A percentile compares a stretch with the other conserved stretches of the same genome.
phyloP scores from a whole-genome alignment of 53 echinoderm and acorn worm species.

The Patiria pectinifera region DNA sequence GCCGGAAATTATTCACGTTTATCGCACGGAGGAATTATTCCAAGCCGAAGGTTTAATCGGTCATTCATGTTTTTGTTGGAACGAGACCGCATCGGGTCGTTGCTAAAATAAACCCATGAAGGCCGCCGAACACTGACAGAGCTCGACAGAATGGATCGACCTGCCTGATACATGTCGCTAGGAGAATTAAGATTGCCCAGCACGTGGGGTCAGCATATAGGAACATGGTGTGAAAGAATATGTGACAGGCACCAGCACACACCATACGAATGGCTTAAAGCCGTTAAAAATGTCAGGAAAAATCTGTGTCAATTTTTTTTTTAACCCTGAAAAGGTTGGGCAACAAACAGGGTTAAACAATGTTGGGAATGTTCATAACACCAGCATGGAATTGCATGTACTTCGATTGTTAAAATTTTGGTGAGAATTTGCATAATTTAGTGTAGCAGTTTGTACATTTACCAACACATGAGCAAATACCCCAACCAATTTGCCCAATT shows the following conservation, averaged over 20 bases:
- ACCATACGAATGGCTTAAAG: neutral
- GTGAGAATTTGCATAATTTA: too few species aligned
- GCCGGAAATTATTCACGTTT: slow-evolving; percentile 24
- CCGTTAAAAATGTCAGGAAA: neutral
- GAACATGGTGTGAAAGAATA: slow-evolving; percentile 18
- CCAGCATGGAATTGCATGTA: too few species aligned
- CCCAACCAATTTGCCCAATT: too few species aligned
- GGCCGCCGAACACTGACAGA: neutral
- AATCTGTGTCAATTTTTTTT: too few species aligned
- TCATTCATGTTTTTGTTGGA: neutral
- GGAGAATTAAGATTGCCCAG: slow-evolving; percentile 47
- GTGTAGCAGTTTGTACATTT: too few species aligned
- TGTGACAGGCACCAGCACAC: neutral
- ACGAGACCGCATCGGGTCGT: neutral
- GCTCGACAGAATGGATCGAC: neutral
- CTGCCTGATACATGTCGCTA: slow-evolving; percentile 11
- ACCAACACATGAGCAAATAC: too few species aligned
- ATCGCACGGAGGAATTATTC: slow-evolving; percentile 5
- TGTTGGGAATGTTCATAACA: too few species aligned
- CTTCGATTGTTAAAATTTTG: too few species aligned
- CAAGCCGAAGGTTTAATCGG: slow-evolving; percentile 1
- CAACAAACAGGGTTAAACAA: too few species aligned
- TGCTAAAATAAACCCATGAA: neutral
- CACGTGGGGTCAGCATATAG: slow-evolving; percentile 5
- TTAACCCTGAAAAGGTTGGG: too few species aligned